Evolutionary conservation across 2,797 vertebrate species (phyloP).

Genomic region (Ciconia nigra): DNA sequence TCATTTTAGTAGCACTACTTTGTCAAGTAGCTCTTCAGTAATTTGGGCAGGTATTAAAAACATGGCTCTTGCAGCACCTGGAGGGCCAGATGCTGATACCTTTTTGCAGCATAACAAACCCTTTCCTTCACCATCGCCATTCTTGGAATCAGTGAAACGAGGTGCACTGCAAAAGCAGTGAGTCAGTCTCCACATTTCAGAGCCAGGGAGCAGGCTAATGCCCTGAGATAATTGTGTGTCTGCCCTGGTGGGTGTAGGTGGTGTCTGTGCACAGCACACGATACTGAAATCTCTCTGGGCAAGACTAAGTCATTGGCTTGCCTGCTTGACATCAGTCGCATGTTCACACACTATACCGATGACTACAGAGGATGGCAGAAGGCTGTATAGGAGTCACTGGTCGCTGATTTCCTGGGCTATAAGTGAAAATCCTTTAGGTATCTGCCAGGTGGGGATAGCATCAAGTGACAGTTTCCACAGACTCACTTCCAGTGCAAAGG

Average conservation of each 20-base stretch:
- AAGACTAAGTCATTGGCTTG: background rate
- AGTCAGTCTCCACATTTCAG: background rate
- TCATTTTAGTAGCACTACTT: background rate
- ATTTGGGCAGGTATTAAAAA: background rate
- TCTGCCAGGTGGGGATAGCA: background rate
- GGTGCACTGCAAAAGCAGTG: background rate
- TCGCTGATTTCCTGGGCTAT: background rate
- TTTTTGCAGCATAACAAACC: background rate
- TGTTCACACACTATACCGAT: fast-evolving
- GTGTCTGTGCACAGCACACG: fast-evolving
- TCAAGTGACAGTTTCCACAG: background rate
- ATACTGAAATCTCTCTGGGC: background rate
- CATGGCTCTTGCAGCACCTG: background rate
- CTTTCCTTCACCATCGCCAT: background rate
- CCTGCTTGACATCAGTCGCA: background rate
- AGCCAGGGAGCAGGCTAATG: background rate
- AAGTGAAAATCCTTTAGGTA: background rate
- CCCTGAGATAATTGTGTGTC: background rate
- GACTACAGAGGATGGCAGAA: background rate
- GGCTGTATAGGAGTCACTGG: background rate
- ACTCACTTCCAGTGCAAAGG: background rate
- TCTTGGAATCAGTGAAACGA: background rate
- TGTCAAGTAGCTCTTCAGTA: background rate
- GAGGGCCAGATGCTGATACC: background rate
- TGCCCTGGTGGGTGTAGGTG: background rate